phyloP scores from a whole-genome alignment of 2,797 vertebrate species.

The Anguilla megastoma region DNA sequence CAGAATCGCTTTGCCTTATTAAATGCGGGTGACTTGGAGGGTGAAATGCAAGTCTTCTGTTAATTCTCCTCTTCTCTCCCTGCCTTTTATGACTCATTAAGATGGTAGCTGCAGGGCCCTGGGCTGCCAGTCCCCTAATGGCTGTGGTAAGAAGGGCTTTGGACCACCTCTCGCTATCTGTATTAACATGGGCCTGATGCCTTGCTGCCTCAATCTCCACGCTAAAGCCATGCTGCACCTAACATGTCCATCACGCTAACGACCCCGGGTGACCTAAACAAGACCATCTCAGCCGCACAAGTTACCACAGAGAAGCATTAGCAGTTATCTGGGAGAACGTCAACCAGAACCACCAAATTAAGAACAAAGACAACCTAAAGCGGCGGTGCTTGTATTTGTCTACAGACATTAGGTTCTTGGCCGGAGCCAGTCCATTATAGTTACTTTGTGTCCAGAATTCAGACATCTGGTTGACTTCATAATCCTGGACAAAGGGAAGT shows the following conservation, averaged over 20 bases:
- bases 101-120: conserved; percentile 49
- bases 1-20: background rate
- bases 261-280: background rate
- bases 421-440: background rate
- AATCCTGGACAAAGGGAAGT: background rate
- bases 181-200: conserved; percentile 32
- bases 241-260: conserved; percentile 34
- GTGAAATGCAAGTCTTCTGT: conserved; percentile 27
- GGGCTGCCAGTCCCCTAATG: conserved; percentile 48
- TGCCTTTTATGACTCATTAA: conserved; percentile 38
- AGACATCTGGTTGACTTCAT: background rate
- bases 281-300: background rate
- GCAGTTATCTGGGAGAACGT: background rate
- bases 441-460: background rate
- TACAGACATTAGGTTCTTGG: background rate
- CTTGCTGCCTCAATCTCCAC: conserved; percentile 40
- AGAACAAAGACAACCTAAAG: background rate
- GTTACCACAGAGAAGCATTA: background rate
- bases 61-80: conserved; percentile 42
- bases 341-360: background rate
- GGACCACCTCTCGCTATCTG: conserved; percentile 18
- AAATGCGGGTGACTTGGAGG: background rate
- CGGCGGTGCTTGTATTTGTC: background rate
- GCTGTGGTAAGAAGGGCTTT: conserved; percentile 41
- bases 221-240: conserved; percentile 37